Conservation (phyloP, 2,113 vertebrate species). For the Vulpes vulpes region DNA sequence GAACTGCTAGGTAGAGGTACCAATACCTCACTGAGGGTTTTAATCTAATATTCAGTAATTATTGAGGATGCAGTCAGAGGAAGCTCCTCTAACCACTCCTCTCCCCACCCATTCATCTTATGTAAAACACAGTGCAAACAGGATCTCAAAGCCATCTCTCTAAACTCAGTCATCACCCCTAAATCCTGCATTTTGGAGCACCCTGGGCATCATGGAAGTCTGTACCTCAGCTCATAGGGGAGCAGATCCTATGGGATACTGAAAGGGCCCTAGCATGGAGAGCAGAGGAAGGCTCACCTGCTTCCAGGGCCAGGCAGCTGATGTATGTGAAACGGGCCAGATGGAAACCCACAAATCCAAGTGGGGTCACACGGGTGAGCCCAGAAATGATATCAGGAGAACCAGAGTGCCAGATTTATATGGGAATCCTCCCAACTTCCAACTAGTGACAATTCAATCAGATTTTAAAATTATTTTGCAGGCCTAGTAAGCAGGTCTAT, state of each 20-base stretch:
- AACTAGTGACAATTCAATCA: background rate
- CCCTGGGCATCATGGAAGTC: background rate
- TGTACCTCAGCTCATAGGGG: background rate
- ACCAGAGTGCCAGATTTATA: background rate
- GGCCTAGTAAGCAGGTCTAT: background rate
- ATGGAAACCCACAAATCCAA: background rate
- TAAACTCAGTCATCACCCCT: no score
- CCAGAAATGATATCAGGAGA: background rate
- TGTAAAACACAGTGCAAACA: background rate
- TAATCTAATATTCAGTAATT: background rate
- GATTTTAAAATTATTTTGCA: constrained; percentile 41
- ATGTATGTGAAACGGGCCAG: background rate
- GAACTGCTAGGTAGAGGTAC: background rate
- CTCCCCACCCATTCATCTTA: background rate
- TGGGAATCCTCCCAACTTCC: background rate
- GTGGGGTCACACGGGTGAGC: background rate
- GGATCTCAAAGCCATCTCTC: background rate
- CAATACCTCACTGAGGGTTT: background rate
- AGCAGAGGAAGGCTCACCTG: background rate
- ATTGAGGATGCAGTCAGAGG: background rate
- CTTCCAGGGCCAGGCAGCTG: background rate
- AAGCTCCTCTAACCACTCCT: background rate
- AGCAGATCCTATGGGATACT: background rate
- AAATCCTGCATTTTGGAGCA: background rate
- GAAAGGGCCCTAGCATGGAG: background rate